Evolutionary conservation across 2,113 vertebrate species (phyloP), one percentile per base, ranked within the genome.

Genomic region (Aspidoscelis tigris): DNA sequence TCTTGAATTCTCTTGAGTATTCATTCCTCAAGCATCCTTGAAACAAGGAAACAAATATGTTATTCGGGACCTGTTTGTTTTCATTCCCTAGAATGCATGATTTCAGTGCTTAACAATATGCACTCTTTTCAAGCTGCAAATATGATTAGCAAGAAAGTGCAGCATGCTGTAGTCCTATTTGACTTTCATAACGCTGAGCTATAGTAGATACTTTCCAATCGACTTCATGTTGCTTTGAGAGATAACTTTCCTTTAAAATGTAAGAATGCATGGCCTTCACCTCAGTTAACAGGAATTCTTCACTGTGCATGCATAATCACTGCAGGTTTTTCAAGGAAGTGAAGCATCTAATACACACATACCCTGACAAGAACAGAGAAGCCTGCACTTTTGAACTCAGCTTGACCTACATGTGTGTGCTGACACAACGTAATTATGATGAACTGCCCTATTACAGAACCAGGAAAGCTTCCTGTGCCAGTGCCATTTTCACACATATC

Each of bases 341-440:
- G 26, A 92, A 90, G 5, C 61, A 75, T 84, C 78, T 84, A 88
- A 89, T 26, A 79, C 1, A 1, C 43, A 16, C 66, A 53, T 47
- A 5, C 7, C 61, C 47, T 66, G 41, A 87, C 69, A 78, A 84
- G 18, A 83, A 71, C 85, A 74, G 69, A 69, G 11, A 81, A 44
- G 68, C 14, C 41, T 89, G 1, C 87, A 39, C 90, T 92, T 92
- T 80, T 94, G 91, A 95, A 92, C 89, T 93, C 5, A 5, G 4
- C 43, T 71, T 93, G 76, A 93, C 91, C 90, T 88, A n/a, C 71
- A 80, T 65, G 74, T 4, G 41, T 88, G 66, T 84, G 82, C 85
- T 92, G 87, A 89, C 77, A 91, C 33, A 84, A 80, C 9, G n/a
- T 92, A 92, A 92, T 93, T 90, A 91, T 90, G 86, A 93, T 71